These are phyloP conservation scores for Drosophila auraria DNA, from an alignment of 1,140 invertebrate species.

Conservation along the genomic window DNA sequence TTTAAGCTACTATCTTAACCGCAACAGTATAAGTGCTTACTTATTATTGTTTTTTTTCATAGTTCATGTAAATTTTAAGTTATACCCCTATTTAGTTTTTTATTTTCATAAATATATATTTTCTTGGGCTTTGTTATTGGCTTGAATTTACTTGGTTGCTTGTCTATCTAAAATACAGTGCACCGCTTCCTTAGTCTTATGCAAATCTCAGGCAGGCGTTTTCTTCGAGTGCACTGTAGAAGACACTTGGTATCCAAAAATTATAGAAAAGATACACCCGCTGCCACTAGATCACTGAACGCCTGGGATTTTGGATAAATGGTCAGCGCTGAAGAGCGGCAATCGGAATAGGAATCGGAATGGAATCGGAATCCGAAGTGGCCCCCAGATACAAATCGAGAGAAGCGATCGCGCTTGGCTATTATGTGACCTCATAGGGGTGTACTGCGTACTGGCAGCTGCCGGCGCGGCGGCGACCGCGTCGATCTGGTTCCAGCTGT, in stretches of 20 bases:
- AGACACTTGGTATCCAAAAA: constrained; percentile 64
- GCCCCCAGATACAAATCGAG: constrained; percentile 4
- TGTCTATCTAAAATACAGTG: too few species aligned
- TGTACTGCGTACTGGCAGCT: not conserved
- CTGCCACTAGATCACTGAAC: constrained; percentile 65
- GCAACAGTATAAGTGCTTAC: too few species aligned
- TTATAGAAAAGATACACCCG: constrained; percentile 49
- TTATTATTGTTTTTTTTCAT: too few species aligned
- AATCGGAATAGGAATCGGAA: constrained; percentile 42
- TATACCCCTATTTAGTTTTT: too few species aligned
- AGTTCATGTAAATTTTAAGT: too few species aligned
- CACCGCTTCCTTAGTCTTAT: not conserved
- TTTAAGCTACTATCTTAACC: too few species aligned
- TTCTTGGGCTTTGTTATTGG: too few species aligned
- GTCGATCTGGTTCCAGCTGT: constrained; percentile 14
- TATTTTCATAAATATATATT: too few species aligned
- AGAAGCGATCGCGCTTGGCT: constrained; percentile 5
- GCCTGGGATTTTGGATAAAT: constrained; percentile 80
- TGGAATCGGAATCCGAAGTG: constrained; percentile 54
- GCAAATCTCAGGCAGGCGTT: not conserved
- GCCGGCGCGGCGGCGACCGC: not conserved
- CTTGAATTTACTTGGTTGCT: too few species aligned
- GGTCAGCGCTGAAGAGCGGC: constrained; percentile 51
- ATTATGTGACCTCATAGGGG: constrained; percentile 9
- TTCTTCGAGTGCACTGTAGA: constrained; percentile 52